A percentile compares a stretch with the other conserved stretches of the same genome.
phyloP scores from a whole-genome alignment of 2,888 invertebrate species.

The Notocelia uddmanniana region DNA sequence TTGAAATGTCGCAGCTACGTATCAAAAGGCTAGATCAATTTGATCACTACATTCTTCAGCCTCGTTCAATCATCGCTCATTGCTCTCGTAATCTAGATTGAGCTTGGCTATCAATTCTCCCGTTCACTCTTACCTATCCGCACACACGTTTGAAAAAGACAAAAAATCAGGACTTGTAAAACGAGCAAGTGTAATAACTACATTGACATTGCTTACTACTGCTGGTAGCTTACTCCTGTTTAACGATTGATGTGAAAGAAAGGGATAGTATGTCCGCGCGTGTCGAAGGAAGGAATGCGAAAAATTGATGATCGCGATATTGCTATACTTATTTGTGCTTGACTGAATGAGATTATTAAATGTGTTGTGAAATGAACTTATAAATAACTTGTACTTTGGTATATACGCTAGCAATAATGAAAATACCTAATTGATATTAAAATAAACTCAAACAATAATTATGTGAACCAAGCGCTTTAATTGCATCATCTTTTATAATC shows the following conservation, averaged over 20 bases:
- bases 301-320: background rate
- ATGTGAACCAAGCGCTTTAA: too few species aligned
- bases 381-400: background rate
- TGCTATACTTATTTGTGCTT: background rate
- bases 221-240: background rate
- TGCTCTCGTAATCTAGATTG: background rate
- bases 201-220: background rate
- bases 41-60: conserved; percentile 8
- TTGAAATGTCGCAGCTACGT: too few species aligned
- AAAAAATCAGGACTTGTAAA: background rate
- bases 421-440: too few species aligned
- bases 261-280: background rate
- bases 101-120: background rate
- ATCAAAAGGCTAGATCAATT: background rate
- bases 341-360: background rate
- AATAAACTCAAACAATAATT: too few species aligned
- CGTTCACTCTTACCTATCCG: background rate
- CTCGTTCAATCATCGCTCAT: background rate
- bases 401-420: too few species aligned
- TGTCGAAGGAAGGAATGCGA: background rate
- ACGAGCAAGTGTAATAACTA: background rate
- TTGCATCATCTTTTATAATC: too few species aligned
- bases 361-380: background rate
- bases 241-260: background rate
- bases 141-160: background rate